Conservation (phyloP, 2,888 invertebrate species). For the Orgyia antiqua region DNA sequence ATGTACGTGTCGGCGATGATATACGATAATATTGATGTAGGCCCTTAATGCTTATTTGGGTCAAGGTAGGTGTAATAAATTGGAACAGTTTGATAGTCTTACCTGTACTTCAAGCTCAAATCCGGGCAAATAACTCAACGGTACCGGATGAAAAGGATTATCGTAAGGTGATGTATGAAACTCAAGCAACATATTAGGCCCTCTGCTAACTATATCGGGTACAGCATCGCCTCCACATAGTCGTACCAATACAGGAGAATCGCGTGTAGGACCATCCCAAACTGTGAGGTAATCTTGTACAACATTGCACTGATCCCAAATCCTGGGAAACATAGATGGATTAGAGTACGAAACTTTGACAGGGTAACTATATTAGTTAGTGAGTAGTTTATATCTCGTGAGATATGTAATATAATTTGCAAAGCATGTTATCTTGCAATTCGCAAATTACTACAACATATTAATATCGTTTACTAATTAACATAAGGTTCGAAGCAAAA, state of each 20-base stretch:
- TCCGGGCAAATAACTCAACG: conserved; percentile 86
- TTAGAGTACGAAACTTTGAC: conserved; percentile 7
- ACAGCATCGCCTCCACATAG: conserved; percentile 90
- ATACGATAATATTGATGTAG: no score
- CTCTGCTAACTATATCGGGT: conserved; percentile 87
- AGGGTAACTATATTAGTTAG: no score
- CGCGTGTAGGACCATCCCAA: conserved; percentile 85
- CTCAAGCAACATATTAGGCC: conserved; percentile 86
- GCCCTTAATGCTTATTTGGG: no score
- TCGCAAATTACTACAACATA: no score
- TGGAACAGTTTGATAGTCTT: conserved; percentile 26
- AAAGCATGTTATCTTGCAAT: no score
- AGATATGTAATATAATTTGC: no score
- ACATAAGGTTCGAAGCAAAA: no score
- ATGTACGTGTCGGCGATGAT: no score
- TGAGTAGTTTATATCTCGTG: no score
- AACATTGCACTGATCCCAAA: conserved; percentile 90
- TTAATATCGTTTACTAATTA: no score
- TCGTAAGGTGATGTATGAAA: conserved; percentile 90
- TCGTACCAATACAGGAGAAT: conserved; percentile 85
- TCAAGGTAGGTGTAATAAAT: conserved; percentile 9
- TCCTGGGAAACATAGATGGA: conserved; percentile 62
- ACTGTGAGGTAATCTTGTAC: conserved; percentile 90
- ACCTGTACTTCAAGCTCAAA: conserved; percentile 91
- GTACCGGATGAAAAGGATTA: conserved; percentile 88